Percentiles rank a stretch among this genome's conserved stretches.
phyloP scores from a whole-genome alignment of 2,888 invertebrate species.

The Conomelus anceps region DNA sequence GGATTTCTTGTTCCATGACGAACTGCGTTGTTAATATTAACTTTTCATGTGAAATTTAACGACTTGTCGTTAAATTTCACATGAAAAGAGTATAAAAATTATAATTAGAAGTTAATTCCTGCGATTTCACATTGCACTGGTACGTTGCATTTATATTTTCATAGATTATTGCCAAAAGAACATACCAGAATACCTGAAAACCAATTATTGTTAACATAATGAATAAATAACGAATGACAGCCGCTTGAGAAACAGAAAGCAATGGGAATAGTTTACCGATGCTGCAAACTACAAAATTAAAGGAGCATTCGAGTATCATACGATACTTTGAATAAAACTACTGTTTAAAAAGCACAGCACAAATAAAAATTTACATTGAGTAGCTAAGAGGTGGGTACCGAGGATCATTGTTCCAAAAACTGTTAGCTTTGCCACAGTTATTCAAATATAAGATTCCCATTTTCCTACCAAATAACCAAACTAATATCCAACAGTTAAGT shows the following conservation, averaged over 20 bases:
- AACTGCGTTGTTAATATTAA: too few species aligned
- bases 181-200: neutral
- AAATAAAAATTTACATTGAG: neutral
- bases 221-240: neutral
- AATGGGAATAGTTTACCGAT: neutral
- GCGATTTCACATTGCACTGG: too few species aligned
- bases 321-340: neutral
- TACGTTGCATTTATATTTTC: too few species aligned
- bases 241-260: slow-evolving; percentile 8
- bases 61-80: too few species aligned
- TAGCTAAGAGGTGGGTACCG: neutral
- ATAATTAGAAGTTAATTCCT: too few species aligned
- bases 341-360: neutral
- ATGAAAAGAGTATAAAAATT: too few species aligned
- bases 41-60: too few species aligned
- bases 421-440: neutral
- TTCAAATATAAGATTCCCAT: neutral
- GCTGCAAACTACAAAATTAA: neutral
- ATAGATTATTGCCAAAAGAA: too few species aligned
- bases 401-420: neutral
- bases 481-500: neutral
- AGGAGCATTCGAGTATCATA: neutral
- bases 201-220: neutral
- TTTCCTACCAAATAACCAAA: neutral
- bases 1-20: too few species aligned